Evolutionary conservation across 2,888 invertebrate genomes (phyloP).

Genomic region (Dromius quadrimaculatus): DNA sequence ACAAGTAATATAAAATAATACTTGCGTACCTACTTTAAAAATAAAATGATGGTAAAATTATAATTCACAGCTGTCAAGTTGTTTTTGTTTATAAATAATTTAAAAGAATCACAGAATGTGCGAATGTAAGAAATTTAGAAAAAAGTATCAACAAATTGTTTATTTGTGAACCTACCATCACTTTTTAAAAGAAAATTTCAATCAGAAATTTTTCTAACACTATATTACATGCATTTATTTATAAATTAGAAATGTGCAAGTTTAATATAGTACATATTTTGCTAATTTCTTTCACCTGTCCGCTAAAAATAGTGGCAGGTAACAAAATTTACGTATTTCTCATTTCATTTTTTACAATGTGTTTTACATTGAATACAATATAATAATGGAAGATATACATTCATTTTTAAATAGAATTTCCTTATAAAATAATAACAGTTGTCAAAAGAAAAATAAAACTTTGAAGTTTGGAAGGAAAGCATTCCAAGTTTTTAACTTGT

Average conservation of each 20-base stretch:
- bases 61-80: slow-evolving; percentile 45
- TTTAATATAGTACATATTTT: slow-evolving; percentile 52
- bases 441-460: slow-evolving; percentile 24
- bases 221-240: slow-evolving; percentile 52
- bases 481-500: slow-evolving; percentile 14
- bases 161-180: slow-evolving; percentile 51
- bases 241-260: slow-evolving; percentile 51
- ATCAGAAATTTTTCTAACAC: slow-evolving; percentile 50
- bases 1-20: slow-evolving; percentile 43
- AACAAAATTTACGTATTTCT: slow-evolving; percentile 62
- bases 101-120: slow-evolving; percentile 48
- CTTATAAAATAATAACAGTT: slow-evolving; percentile 47
- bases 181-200: slow-evolving; percentile 49
- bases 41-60: slow-evolving; percentile 49
- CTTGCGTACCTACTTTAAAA: slow-evolving; percentile 36
- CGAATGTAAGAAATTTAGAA: slow-evolving; percentile 50
- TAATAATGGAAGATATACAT: slow-evolving; percentile 63
- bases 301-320: slow-evolving; percentile 47
- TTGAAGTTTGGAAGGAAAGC: slow-evolving; percentile 14
- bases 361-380: slow-evolving; percentile 63
- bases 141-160: slow-evolving; percentile 37
- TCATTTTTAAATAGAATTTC: slow-evolving; percentile 56
- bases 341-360: slow-evolving; percentile 64
- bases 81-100: slow-evolving; percentile 40
- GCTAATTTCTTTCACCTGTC: slow-evolving; percentile 49